Evolutionary conservation across 2,113 vertebrate species (phyloP).

Genomic region (Psephotus haematonotus): DNA sequence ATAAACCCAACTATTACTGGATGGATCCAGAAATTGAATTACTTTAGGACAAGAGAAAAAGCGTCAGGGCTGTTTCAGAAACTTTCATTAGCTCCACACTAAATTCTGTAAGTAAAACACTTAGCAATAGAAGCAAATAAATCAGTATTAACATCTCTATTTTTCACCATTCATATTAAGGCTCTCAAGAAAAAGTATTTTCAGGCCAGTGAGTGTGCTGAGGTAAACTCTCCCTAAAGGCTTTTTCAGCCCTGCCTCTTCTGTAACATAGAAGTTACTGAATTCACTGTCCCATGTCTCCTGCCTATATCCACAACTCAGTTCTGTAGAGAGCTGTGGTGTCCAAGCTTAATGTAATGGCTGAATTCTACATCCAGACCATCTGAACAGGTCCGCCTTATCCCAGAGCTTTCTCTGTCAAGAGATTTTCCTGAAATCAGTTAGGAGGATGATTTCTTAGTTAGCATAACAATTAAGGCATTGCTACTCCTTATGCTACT

Average conservation of each 20-base stretch:
- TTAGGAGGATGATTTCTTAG: background rate
- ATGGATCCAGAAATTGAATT: background rate
- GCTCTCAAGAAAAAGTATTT: background rate
- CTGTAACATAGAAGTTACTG: background rate
- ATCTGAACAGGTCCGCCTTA: background rate
- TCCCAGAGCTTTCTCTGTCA: background rate
- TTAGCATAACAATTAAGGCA: background rate
- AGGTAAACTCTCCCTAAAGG: background rate
- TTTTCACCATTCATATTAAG: background rate
- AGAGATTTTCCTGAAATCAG: background rate
- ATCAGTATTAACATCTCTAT: background rate
- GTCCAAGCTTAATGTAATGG: background rate
- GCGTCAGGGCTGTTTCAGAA: background rate
- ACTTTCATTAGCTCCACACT: background rate
- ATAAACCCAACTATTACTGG: background rate
- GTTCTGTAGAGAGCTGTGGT: background rate
- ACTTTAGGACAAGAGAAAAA: background rate
- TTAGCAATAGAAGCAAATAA: background rate
- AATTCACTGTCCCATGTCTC: background rate
- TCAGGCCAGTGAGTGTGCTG: background rate
- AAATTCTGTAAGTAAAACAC: background rate
- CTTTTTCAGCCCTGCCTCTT: background rate
- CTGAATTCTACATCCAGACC: background rate
- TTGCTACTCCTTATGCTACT: background rate
- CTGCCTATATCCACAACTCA: background rate